Conservation (phyloP, 2,888 invertebrate genomes). For the Xestia sexstrigata region DNA sequence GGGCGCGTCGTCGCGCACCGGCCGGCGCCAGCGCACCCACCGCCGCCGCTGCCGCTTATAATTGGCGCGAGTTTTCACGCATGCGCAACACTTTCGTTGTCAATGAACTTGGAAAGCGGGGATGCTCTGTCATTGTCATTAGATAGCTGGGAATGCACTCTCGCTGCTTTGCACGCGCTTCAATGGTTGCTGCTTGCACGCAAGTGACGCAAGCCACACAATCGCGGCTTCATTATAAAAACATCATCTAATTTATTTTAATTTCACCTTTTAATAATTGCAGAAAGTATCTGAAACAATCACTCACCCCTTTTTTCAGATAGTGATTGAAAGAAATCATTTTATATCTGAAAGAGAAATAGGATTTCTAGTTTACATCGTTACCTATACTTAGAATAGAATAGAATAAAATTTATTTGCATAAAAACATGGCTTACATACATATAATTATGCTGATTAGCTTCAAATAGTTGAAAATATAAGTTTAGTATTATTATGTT, state of each 20-base stretch:
- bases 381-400: neutral
- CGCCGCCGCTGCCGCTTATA: slow-evolving; percentile 69
- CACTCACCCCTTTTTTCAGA: slow-evolving; percentile 3
- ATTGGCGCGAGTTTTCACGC: slow-evolving; percentile 88
- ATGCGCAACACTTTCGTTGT: slow-evolving; percentile 89
- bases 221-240: slow-evolving; percentile 62
- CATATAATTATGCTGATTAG: neutral
- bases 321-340: slow-evolving; percentile 3
- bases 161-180: slow-evolving; percentile 82
- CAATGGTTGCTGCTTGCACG: slow-evolving; percentile 76
- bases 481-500: slow-evolving; percentile 2
- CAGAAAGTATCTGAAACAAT: slow-evolving; percentile 36
- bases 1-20: slow-evolving; percentile 75
- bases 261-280: slow-evolving; percentile 41
- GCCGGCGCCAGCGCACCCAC: slow-evolving; percentile 50
- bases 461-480: neutral
- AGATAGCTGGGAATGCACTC: slow-evolving; percentile 89
- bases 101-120: slow-evolving; percentile 90
- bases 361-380: neutral
- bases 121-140: slow-evolving; percentile 88
- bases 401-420: too few relatives aligned
- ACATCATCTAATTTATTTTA: slow-evolving; percentile 49
- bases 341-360: slow-evolving; percentile 7
- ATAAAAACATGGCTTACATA: neutral
- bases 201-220: slow-evolving; percentile 78